Evolutionary conservation across 2,888 invertebrate genomes (phyloP).

Genomic region (Tyria jacobaeae): DNA sequence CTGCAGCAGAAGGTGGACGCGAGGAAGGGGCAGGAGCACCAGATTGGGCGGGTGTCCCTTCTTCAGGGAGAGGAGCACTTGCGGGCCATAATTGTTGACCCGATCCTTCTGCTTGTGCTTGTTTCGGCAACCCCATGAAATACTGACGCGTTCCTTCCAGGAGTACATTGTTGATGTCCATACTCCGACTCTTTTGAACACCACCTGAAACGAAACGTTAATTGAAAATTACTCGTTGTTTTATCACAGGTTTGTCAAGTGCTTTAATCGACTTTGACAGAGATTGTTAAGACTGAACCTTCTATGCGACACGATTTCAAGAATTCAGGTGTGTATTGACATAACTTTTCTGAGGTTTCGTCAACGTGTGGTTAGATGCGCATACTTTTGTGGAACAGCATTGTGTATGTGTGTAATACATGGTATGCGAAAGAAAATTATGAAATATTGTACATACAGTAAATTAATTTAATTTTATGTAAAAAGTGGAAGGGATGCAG

Average conservation of each 20-base stretch:
- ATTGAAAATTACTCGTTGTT: neutral
- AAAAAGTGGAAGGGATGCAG: no score
- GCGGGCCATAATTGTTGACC: slow-evolving; percentile 74
- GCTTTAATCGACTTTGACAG: neutral
- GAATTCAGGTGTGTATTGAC: no score
- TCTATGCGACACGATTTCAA: no score
- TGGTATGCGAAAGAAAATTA: no score
- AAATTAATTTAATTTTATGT: no score
- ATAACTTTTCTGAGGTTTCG: no score
- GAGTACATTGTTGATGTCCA: slow-evolving; percentile 94
- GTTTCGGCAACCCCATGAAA: slow-evolving; percentile 92
- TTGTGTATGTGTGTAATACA: no score
- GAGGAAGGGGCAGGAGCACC: slow-evolving; percentile 79
- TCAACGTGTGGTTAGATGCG: no score
- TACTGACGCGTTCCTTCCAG: slow-evolving; percentile 94
- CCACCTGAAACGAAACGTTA: slow-evolving; percentile 62
- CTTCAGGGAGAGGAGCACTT: slow-evolving; percentile 66
- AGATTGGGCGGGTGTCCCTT: slow-evolving; percentile 77
- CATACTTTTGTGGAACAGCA: no score
- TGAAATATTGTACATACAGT: no score
- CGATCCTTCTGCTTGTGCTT: slow-evolving; percentile 74
- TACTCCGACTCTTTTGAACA: slow-evolving; percentile 76
- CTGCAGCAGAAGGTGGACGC: slow-evolving; percentile 83
- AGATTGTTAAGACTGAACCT: neutral
- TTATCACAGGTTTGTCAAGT: neutral